phyloP scores from a whole-genome alignment of 2,888 invertebrate species.

The Hydrotaea cyrtoneurina region DNA sequence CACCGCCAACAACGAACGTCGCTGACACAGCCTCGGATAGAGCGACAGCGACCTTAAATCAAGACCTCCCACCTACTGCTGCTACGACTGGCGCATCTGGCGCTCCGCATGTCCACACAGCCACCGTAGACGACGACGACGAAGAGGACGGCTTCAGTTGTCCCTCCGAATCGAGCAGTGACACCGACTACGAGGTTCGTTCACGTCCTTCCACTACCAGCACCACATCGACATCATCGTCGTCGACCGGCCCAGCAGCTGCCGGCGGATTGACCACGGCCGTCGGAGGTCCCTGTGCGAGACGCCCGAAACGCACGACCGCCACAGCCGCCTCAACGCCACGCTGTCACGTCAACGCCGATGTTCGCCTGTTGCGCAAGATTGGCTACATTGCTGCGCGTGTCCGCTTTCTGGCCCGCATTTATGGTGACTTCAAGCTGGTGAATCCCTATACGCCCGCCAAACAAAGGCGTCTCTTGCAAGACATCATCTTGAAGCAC shows the following conservation, averaged over 20 bases:
- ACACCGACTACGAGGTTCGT: slow-evolving; percentile 63
- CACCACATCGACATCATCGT: slow-evolving; percentile 66
- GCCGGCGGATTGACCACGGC: slow-evolving; percentile 51
- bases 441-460: slow-evolving; percentile 78
- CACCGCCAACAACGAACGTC: slow-evolving; percentile 66
- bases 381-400: slow-evolving; percentile 80
- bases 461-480: slow-evolving; percentile 76
- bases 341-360: slow-evolving; percentile 72
- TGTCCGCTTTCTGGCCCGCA: slow-evolving; percentile 77
- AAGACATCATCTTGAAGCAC: slow-evolving; percentile 76
- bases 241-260: slow-evolving; percentile 56
- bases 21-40: slow-evolving; percentile 57
- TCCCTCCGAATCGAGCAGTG: slow-evolving; percentile 68
- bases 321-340: slow-evolving; percentile 48
- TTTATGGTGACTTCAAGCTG: slow-evolving; percentile 77
- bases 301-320: slow-evolving; percentile 69
- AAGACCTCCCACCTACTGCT: slow-evolving; percentile 19
- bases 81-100: slow-evolving; percentile 39
- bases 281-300: slow-evolving; percentile 60
- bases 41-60: slow-evolving; percentile 29
- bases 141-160: slow-evolving; percentile 68
- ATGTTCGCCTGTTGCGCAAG: slow-evolving; percentile 79
- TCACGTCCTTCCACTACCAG: slow-evolving; percentile 66
- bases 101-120: slow-evolving; percentile 34
- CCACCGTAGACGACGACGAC: slow-evolving; percentile 62